These are phyloP conservation scores for Hirtodrosophila alboralis DNA, from an alignment of 2,888 invertebrate species.

Conservation along the genomic window DNA sequence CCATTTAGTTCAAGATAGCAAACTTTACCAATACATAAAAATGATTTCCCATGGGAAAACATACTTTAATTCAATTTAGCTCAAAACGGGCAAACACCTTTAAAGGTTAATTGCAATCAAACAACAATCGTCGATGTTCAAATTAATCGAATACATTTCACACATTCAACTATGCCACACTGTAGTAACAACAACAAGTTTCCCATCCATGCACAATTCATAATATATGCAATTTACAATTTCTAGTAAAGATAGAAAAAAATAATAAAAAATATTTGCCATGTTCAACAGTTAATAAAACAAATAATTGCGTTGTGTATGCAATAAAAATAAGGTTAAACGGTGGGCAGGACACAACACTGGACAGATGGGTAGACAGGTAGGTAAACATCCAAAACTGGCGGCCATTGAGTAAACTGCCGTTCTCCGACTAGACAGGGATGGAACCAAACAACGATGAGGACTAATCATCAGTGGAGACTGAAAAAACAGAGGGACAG, in stretches of 20 bases:
- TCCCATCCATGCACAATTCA: constrained; percentile 60
- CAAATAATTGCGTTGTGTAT: constrained; percentile 75
- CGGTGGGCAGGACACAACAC: constrained; percentile 53
- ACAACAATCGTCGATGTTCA: constrained; percentile 15
- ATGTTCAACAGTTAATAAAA: constrained; percentile 80
- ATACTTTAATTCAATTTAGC: constrained; percentile 13
- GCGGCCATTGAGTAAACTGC: constrained; percentile 61
- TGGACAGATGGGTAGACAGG: constrained; percentile 45
- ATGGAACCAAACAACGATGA: constrained; percentile 29
- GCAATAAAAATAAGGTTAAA: constrained; percentile 79
- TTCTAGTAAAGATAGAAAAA: constrained; percentile 28
- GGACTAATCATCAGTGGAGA: constrained; percentile 54
- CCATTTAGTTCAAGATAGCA: too few species aligned
- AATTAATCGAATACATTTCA: constrained; percentile 24
- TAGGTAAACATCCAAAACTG: constrained; percentile 21
- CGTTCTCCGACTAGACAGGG: constrained; percentile 41
- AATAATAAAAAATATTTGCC: constrained; percentile 46
- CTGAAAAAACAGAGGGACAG: constrained; percentile 18
- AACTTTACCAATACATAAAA: too few species aligned
- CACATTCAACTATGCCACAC: constrained; percentile 30
- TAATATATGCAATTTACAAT: constrained; percentile 73
- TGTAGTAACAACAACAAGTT: constrained; percentile 54
- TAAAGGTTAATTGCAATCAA: constrained; percentile 51
- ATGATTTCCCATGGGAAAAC: constrained; percentile 24
- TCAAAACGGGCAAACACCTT: constrained; percentile 28